phyloP scores from a whole-genome alignment of 2,113 vertebrate genomes.

The Bubo scandiacus region DNA sequence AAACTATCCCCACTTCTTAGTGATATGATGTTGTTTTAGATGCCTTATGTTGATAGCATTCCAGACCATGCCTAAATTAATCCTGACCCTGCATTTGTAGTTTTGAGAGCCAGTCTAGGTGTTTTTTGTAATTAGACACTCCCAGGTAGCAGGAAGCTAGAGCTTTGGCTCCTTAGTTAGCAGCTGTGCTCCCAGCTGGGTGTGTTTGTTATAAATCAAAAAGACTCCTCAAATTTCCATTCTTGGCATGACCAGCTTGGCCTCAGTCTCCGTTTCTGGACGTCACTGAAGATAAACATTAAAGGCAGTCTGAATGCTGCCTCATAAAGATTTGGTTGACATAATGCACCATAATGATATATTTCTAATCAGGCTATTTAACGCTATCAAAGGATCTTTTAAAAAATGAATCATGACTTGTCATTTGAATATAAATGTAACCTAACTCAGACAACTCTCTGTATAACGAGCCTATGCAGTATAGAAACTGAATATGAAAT shows the following conservation, averaged over 20 bases:
- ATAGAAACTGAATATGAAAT: slow-evolving; percentile 37
- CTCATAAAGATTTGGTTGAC: slow-evolving; percentile 43
- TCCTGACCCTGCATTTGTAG: slow-evolving; percentile 1
- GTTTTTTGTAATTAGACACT: slow-evolving; percentile 67
- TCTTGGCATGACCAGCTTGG: slow-evolving; percentile 64
- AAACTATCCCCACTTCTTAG: not conserved
- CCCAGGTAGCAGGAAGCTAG: slow-evolving; percentile 62
- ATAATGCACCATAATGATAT: slow-evolving; percentile 52
- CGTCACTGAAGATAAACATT: slow-evolving; percentile 50
- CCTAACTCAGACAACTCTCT: slow-evolving; percentile 55
- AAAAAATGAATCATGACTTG: slow-evolving; percentile 54
- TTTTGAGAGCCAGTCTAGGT: slow-evolving; percentile 48
- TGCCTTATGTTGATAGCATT: not conserved
- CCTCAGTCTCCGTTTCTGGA: slow-evolving; percentile 57
- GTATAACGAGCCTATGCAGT: not conserved
- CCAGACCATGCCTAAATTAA: not conserved
- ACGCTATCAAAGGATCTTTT: slow-evolving; percentile 58
- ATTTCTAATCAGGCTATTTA: slow-evolving; percentile 65
- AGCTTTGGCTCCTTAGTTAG: slow-evolving; percentile 59
- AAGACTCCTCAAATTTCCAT: slow-evolving; percentile 70
- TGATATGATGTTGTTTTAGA: not conserved
- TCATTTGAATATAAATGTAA: slow-evolving; percentile 64
- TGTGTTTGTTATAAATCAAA: slow-evolving; percentile 72
- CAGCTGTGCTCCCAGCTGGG: slow-evolving; percentile 78
- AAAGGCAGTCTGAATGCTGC: slow-evolving; percentile 43